Evolutionary conservation across 53 echinoderm and acorn worm genomes (phyloP), one percentile per base, ranked within the genome.

Genomic region (Holothuria leucospilota): DNA sequence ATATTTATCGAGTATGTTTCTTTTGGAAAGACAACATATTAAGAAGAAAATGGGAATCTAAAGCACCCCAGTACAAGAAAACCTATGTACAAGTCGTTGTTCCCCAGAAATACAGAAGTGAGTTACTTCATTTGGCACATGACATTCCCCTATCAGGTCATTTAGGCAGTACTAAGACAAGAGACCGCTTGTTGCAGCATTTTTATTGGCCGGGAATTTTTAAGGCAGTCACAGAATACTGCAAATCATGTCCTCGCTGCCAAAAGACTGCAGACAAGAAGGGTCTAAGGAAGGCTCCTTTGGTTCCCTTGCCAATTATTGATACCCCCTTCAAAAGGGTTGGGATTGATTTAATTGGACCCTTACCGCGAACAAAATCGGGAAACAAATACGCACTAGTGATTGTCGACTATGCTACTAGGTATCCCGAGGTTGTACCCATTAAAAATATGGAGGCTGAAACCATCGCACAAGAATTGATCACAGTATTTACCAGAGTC

Each of bases 161-260:
- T n/a, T 34, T 82, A 62, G 38, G 83, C 14, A 63, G 30, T n/a
- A 61, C 18, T 39, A 62, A 83, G 28, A 83, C 83, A 83, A 28
- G 63, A 63, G 63, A 83, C 3, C 62, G 65, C 20, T 34, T 83
- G 28, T 20, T 63, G 38, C 63, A 28, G 28, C 64, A 62, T 39
- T 83, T 83, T 64, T 83, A 83, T 63, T 83, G 83, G 83, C 83
- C 83, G 8, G 63, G 63, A 18, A 83, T 66, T 40, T 62, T 62
- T 39, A 61, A 39, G 20, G 66, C 30, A 6, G 64, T 83, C 23
- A 56, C 21, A 49, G 52, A 80, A 4, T 63, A 63, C 21, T 83
- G 83, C 38, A 61, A 83, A 40, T 63, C 83, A 63, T 83, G 83
- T 83, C 62, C 41, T 30, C 40, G 29, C 27, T 83, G 83, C 30